Evolutionary conservation across 2,888 invertebrate genomes (phyloP), one percentile per base, ranked within the genome.

Genomic region (Andrena praecox): DNA sequence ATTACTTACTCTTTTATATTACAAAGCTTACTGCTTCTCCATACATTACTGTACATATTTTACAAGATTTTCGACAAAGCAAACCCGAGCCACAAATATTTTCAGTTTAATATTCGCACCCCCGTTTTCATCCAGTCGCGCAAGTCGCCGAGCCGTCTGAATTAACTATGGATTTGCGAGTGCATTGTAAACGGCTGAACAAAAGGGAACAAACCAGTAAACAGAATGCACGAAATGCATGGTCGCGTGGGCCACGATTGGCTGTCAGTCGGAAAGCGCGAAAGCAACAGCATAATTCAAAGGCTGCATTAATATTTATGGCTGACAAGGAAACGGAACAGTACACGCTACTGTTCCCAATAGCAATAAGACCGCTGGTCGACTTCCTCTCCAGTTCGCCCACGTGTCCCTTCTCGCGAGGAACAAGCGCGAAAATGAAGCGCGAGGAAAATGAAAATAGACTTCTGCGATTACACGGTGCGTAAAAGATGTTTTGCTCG

Each of bases 241-340:
- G n/a, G 12, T 50, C 20, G 16, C 42, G 42, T 5, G 67, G 2
- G 54, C 54, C 31, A 42, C 42, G 27, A 66, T 73, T n/a, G 33
- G 42, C 29, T 31, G 56, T 72, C 72, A 63, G 56, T 29, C 52
- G 10, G 50, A 56, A 73, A 56, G 56, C 42, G 29, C 16, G 35
- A 48, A 63, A 48, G 75, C 54, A 54, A n/a, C 42, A 48, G 62
- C 35, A 67, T 77, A 78, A 78, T 78, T 77, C 77, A 62, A 54
- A 64, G 48, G 24, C 24, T 20, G 56, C 31, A 48, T 77, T 77
- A 77, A 75, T 75, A 77, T 77, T 75, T 75, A 74, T 75, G 42
- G 24, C 3, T 31, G 33, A 48, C 54, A 33, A 77, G 63, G 54
- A 42, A 42, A 42, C 12, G 16, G 20, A n/a, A 6, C 20, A 16